These are phyloP conservation scores for Xanthia icteritia DNA, from an alignment of 2,888 invertebrate genomes.

Conservation along the genomic window DNA sequence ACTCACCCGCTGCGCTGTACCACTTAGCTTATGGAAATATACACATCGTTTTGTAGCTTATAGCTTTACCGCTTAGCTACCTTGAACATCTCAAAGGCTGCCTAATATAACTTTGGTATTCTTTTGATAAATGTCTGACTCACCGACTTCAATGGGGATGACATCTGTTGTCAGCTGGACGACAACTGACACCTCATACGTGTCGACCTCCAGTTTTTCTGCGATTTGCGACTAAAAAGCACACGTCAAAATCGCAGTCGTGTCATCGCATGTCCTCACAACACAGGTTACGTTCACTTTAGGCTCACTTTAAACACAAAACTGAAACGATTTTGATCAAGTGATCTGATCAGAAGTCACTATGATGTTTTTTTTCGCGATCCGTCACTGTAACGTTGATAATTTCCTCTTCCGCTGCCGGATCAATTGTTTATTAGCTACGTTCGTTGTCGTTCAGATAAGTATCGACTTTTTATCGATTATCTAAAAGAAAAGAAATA, in stretches of 20 bases:
- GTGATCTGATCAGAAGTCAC: constrained; percentile 57
- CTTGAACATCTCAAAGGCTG: background rate
- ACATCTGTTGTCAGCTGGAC: constrained; percentile 90
- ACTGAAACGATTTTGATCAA: constrained; percentile 58
- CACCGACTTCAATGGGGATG: constrained; percentile 86
- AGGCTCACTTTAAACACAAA: constrained; percentile 59
- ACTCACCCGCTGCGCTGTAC: too few species aligned
- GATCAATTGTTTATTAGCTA: constrained; percentile 59
- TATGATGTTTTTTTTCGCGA: constrained; percentile 58
- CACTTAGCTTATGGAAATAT: too few species aligned
- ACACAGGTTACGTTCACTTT: constrained; percentile 49
- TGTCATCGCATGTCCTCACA: constrained; percentile 71
- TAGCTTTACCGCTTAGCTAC: background rate
- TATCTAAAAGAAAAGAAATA: constrained; percentile 60
- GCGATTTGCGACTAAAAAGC: constrained; percentile 67
- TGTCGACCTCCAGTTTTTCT: constrained; percentile 89
- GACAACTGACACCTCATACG: constrained; percentile 90
- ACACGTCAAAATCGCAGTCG: constrained; percentile 69
- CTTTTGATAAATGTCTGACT: constrained; percentile 69
- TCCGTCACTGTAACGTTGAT: constrained; percentile 65
- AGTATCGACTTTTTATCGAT: constrained; percentile 60
- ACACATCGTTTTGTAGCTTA: too few species aligned
- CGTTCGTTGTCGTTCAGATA: constrained; percentile 64
- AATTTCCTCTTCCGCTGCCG: constrained; percentile 68
- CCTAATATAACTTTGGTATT: background rate